phyloP scores from a whole-genome alignment of 2,888 invertebrate species.

The Dryocosmus kuriphilus region DNA sequence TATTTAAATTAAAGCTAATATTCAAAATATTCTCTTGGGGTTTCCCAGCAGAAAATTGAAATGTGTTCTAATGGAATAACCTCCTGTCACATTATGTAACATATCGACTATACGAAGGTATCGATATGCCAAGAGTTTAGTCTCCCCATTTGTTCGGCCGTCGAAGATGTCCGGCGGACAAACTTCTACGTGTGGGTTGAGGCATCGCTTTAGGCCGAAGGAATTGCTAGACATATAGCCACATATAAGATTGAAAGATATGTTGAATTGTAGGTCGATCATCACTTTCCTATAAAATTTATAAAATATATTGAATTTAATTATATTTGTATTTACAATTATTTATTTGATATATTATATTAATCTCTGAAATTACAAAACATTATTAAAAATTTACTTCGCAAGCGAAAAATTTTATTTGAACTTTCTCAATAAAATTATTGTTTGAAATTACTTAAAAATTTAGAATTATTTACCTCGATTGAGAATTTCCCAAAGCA shows the following conservation, averaged over 20 bases:
- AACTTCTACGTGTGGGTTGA: constrained; percentile 25
- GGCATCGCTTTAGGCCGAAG: constrained; percentile 19
- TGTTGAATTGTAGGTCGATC: not conserved
- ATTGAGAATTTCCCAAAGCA: too few relatives aligned
- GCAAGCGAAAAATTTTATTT: not conserved
- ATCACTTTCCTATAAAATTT: too few relatives aligned
- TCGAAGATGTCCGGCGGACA: constrained; percentile 57
- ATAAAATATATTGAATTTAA: too few relatives aligned
- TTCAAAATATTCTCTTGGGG: constrained; percentile 29
- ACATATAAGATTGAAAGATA: not conserved
- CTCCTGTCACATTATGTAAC: constrained; percentile 71
- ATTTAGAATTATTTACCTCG: too few relatives aligned
- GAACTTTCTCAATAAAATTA: too few relatives aligned
- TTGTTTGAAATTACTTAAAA: too few relatives aligned
- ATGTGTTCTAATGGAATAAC: constrained; percentile 52
- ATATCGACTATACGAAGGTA: constrained; percentile 71
- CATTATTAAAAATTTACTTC: not conserved
- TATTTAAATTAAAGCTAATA: not conserved
- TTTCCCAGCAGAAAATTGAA: constrained; percentile 42
- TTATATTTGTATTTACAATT: too few relatives aligned
- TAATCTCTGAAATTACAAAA: not conserved
- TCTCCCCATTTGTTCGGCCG: constrained; percentile 47
- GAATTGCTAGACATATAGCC: constrained; percentile 12
- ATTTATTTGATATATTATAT: too few relatives aligned
- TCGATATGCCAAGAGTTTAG: constrained; percentile 67